Base-by-base conservation (phyloP, 2,888 invertebrate genomes). In the Sialis lutaria region DNA sequence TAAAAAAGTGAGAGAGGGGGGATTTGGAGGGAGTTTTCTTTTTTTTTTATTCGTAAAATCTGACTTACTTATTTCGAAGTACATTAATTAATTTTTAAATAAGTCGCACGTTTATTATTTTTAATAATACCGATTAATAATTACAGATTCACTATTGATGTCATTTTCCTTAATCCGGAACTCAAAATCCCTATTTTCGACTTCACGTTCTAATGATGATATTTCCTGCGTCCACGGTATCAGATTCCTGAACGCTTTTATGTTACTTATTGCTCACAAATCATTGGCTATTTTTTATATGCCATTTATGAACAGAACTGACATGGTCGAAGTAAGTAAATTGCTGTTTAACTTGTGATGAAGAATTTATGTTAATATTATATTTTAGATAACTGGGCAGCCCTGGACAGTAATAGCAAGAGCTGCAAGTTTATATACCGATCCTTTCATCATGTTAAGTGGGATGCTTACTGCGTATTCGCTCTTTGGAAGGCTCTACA, bases 211-310 rank as follows among this genome's bases (percentile, higher is more conserved):
- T 0, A 57, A 68, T 1, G 70, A 70, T 12, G 80, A 81, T 53
- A 75, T 82, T 42, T 66, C 71, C 45, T 68, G 73, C 0, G 70
- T 81, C 1, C 81, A 82, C 58, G 80, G 80, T 12, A 73, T 82
- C 35, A 64, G 81, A 49, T 74, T 74, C 49, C 55, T 80, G 6
- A 81, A 80, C 55, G 80, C 80, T 1, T 42, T 73, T 6, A 70
- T 79, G 68, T 59, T 82, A 49, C 58, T 81, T 6, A 55, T 76
- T 5, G 71, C 79, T 0, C 82, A 82, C 59, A 82, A 81, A 58
- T 77, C 77, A n/a, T 76, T 82, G 75, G 79, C 81, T 1, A 58
- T 77, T 47, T 77, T 80, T 56, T 82, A 77, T 55, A 69, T 74
- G 56, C 77, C 80, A 2, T 81, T 75, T 55, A 61, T 72, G 42